Base-by-base conservation (phyloP, 2,888 invertebrate genomes). In the Hypolimnas misippus region DNA sequence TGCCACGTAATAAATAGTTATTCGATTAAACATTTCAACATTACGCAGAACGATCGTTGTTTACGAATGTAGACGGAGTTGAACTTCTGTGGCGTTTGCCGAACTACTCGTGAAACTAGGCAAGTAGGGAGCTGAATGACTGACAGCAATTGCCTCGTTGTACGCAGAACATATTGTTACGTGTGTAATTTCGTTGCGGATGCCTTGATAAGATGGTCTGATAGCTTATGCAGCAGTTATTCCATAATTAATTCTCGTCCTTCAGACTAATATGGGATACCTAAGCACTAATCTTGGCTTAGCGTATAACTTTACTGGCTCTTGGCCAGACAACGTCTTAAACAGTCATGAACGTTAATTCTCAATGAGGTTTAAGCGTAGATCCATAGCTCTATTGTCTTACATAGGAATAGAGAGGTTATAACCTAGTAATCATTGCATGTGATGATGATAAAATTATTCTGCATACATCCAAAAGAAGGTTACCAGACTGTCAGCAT, bases 221-320 rank as follows among this genome's bases (percentile, higher is more conserved):
- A 56, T 61, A 59, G 67, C 61, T 66, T 66, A 66, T 59, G 51
- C 59, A 57, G 68, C 62, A 66, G 59, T 66, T 68, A 68, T 66
- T 66, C 63, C 57, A 62, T 68, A 66, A 68, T 68, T 68, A 68
- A 68, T 63, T 63, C 63, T 57, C 56, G 58, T 57, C 57, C 61
- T 59, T 59, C 59, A 50, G 40, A 17, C 59, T 57, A 59, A 68
- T 66, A 66, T 68, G 58, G 60, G 62, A 56, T 62, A 68, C 62
- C 62, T 65, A 54, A 62, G 62, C 61, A 61, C 58, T 68, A 68
- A 68, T 63, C 66, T 63, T 54, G 57, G 62, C 56, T 67, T 59
- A 60, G 19, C 54, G 50, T 65, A 64, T 67, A 59, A 56, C 64
- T 62, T 55, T 38, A 59, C 56, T 67, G 65, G 64, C 67, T 59